phyloP scores from a whole-genome alignment of 1,140 invertebrate species.

The Palaemon carinicauda region DNA sequence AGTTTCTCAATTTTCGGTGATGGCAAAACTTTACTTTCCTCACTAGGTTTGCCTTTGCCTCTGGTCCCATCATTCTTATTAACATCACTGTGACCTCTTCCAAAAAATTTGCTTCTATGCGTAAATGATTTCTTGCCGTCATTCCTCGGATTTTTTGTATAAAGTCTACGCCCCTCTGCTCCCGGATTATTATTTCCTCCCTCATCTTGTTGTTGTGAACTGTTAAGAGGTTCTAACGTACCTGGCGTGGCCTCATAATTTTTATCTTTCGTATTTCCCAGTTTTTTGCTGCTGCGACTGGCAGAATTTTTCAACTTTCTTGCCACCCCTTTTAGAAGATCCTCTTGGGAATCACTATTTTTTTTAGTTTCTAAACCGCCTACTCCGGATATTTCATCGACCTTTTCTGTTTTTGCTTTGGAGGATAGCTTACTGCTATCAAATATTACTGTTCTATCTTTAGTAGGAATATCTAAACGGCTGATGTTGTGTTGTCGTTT shows the following conservation, averaged over 20 bases:
- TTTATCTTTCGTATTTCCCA: no score
- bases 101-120: background rate
- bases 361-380: background rate
- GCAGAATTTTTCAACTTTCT: no score
- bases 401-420: background rate
- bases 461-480: conserved; percentile 20
- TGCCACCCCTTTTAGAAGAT: background rate
- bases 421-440: conserved; percentile 26
- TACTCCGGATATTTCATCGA: background rate
- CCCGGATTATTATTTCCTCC: no score
- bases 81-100: background rate
- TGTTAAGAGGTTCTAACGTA: no score
- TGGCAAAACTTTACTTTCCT: background rate
- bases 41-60: background rate
- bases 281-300: no score
- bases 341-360: background rate
- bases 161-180: no score
- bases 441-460: conserved; percentile 39
- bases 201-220: no score
- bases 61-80: background rate
- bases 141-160: no score
- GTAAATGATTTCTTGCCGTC: no score
- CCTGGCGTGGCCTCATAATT: no score
- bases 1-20: conserved; percentile 16
- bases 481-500: conserved; percentile 38